phyloP scores from a whole-genome alignment of 2,113 vertebrate species.

The Gasterosteus aculeatus region DNA sequence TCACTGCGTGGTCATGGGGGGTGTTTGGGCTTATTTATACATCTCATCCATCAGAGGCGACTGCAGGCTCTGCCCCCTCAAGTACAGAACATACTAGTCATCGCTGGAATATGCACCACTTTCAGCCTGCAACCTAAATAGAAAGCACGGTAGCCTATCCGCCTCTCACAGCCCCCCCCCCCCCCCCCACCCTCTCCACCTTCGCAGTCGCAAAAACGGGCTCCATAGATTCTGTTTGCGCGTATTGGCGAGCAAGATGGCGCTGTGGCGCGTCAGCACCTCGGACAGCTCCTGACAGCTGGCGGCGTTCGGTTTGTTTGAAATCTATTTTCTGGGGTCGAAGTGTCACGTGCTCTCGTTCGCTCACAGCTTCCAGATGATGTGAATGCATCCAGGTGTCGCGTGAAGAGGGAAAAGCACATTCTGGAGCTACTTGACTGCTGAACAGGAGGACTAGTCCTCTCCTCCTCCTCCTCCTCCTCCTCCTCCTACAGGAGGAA shows the following conservation, averaged over 20 bases:
- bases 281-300: conserved; percentile 78
- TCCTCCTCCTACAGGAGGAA: conserved; percentile 6
- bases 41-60: not conserved
- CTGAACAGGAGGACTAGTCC: not conserved
- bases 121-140: not conserved
- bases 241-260: conserved; percentile 77
- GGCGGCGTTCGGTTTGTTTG: not conserved
- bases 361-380: not conserved
- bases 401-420: conserved; percentile 1
- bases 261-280: conserved; percentile 81
- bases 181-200: conserved; percentile 12
- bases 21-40: not conserved
- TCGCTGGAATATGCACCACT: not conserved
- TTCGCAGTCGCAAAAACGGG: conserved; percentile 28
- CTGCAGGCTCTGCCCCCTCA: not conserved
- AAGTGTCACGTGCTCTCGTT: not conserved
- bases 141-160: conserved; percentile 29
- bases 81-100: not conserved
- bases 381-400: conserved; percentile 25
- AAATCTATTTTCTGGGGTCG: not conserved
- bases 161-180: not conserved
- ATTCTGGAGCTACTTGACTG: conserved; percentile 32
- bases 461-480: not conserved
- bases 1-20: conserved; percentile 30
- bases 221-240: conserved; percentile 54